Conservation (phyloP, 1,140 invertebrate genomes). For the Sitodiplosis mosellana region DNA sequence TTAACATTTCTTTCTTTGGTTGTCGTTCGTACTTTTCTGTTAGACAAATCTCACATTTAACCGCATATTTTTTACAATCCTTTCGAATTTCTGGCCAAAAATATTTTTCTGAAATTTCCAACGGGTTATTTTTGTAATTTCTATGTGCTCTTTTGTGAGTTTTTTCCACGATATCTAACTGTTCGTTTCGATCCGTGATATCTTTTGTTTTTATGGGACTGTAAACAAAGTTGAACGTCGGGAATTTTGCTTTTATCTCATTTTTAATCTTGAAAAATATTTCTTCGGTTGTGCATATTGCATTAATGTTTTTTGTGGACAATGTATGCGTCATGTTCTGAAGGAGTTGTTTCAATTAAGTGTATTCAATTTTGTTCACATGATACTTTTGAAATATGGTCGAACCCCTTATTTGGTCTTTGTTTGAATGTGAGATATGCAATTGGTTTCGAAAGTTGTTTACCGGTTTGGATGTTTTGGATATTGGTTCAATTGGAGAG, state of each 20-base stretch:
- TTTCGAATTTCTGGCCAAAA: too few relatives aligned
- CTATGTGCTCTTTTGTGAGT: not conserved
- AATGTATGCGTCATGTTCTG: not conserved
- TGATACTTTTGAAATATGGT: not conserved
- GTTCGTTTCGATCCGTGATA: not conserved
- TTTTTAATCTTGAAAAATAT: not conserved
- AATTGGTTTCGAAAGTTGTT: not conserved
- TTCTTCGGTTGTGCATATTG: not conserved
- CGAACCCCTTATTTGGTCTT: not conserved
- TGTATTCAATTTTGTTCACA: not conserved
- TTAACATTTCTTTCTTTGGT: too few relatives aligned
- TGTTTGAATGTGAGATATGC: not conserved
- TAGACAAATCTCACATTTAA: too few relatives aligned
- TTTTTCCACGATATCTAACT: not conserved
- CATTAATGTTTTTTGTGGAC: not conserved
- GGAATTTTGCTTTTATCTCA: not conserved
- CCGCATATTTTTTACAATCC: too few relatives aligned
- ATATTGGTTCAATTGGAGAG: not conserved
- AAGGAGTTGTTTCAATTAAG: too few relatives aligned
- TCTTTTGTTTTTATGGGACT: not conserved
- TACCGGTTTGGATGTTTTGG: not conserved
- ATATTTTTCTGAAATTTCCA: too few relatives aligned
- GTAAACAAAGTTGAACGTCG: not conserved
- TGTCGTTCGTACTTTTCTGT: too few relatives aligned
- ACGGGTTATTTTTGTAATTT: not conserved